Percentiles rank a stretch among this genome's conserved stretches.
Conservation (phyloP, 2,888 invertebrate genomes). For the Limenitis camilla region DNA sequence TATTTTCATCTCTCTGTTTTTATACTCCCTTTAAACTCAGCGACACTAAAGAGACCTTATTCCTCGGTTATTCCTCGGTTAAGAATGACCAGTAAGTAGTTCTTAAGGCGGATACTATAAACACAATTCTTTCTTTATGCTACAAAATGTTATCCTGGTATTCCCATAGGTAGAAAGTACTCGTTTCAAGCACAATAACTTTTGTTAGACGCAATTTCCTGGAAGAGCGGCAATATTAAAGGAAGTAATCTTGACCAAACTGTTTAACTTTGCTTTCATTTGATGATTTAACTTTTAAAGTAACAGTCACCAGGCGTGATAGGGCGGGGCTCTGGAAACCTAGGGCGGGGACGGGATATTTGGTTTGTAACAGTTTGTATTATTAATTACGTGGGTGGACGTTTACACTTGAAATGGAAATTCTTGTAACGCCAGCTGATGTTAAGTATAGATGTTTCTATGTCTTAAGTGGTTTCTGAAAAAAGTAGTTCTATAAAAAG, state of each 20-base stretch:
- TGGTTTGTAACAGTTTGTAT: constrained; percentile 53
- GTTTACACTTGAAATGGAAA: constrained; percentile 12
- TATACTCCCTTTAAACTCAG: no score
- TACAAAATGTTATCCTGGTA: no score
- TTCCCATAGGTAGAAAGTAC: not conserved
- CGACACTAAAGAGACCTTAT: no score
- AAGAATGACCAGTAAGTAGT: no score
- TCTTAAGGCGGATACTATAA: no score
- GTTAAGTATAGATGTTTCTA: no score
- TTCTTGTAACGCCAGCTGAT: not conserved
- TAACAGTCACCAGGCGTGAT: constrained; percentile 45
- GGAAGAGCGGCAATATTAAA: constrained; percentile 24
- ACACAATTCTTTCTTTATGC: no score
- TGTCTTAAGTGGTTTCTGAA: no score
- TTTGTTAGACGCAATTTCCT: constrained; percentile 18
- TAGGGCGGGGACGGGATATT: constrained; percentile 46
- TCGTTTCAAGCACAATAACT: constrained; percentile 6
- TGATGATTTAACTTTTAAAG: not conserved
- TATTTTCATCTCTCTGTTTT: no score
- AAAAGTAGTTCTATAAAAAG: no score
- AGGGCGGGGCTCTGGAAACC: constrained; percentile 49
- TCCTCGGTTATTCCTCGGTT: no score
- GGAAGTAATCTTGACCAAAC: constrained; percentile 45
- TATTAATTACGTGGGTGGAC: constrained; percentile 44
- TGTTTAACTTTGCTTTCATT: constrained; percentile 42